Base-by-base conservation (phyloP, 2,113 vertebrate genomes). In the Acanthisitta chloris region DNA sequence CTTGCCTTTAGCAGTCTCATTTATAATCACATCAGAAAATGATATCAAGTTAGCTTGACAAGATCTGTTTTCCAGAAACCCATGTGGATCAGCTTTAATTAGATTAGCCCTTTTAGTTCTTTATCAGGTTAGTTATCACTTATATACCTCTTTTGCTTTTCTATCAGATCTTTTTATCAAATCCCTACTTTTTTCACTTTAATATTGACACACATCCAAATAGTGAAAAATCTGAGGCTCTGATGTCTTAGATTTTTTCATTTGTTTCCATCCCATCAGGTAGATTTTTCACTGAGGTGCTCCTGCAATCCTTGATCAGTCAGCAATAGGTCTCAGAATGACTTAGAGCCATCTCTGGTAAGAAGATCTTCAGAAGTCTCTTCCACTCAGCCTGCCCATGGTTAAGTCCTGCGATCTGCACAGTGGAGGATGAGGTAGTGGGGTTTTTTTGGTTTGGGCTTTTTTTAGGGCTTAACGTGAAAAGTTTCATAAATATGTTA, bases 1-100 rank as follows among this genome's bases (percentile, higher is more conserved):
- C 71, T 83, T 96, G 71, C 74, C 58, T 90, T 80, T 58, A 93
- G 85, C 93, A 80, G 64, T 90, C 71, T 33, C 54, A 83, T 96
- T 96, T 96, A 81, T 96, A 95, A 96, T 96, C 94, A 58, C 87
- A 96, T 96, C 94, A 96, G 90, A 95, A 96, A 79, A 85, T 52
- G 25, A 61, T 91, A 96, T 95, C 67, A 94, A 28, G 84, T 97
- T 96, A 94, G 67, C 74, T 59, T 93, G 91, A 90, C 87, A 95
- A 90, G 88, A 97, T 96, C 89, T 95, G 38, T 74, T 94, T 95
- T 96, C 93, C 90, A 92, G 93, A 96, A 95, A 90, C 67, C 64
- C 64, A 78, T 59, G 58, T 90, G 90, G 67, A 74, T 88, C 82
- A 73, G 62, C 71, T 88, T 93, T 88, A 93, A 96, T 95, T 66